These are phyloP conservation scores for Strongylocentrotus purpuratus DNA, from an alignment of 35 echinoderm and acorn worm species.

Conservation along the genomic window DNA sequence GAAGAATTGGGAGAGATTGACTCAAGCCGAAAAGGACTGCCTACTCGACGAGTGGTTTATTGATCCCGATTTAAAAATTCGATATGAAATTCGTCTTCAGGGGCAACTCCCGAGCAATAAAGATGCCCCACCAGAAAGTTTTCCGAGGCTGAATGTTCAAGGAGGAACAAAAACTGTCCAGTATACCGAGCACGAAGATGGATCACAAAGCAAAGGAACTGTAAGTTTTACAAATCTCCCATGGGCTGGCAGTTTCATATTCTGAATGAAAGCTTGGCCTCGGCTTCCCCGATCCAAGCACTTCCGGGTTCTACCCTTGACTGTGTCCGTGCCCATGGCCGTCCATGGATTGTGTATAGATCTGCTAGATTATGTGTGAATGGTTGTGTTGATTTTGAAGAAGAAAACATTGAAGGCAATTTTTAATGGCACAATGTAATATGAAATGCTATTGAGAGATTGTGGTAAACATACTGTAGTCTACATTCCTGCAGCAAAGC, in stretches of 20 bases:
- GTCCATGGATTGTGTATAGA: too few relatives aligned
- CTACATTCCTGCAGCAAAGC: too few relatives aligned
- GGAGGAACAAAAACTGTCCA: conserved; percentile 80
- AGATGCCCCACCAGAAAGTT: conserved; percentile 45
- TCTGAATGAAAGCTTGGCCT: too few relatives aligned
- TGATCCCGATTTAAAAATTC: conserved; percentile 67
- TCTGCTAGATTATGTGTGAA: too few relatives aligned
- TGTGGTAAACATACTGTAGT: too few relatives aligned
- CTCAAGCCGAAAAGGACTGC: conserved; percentile 76
- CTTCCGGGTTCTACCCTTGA: not conserved
- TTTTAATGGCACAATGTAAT: too few relatives aligned
- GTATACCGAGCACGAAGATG: conserved; percentile 73
- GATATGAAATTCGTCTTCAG: conserved; percentile 75
- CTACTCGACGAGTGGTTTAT: conserved; percentile 88
- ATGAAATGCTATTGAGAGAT: too few relatives aligned
- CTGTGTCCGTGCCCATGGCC: too few relatives aligned
- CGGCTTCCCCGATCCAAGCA: not conserved
- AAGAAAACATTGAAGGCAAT: too few relatives aligned
- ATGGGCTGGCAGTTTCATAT: not conserved
- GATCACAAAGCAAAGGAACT: conserved; percentile 32
- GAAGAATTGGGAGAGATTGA: conserved; percentile 70
- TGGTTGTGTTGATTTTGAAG: too few relatives aligned
- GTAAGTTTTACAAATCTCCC: conserved; percentile 34
- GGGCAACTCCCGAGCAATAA: not conserved
- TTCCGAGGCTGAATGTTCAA: conserved; percentile 67